phyloP scores from a whole-genome alignment of 2,113 vertebrate species.

The Gasterosteus nipponicus region DNA sequence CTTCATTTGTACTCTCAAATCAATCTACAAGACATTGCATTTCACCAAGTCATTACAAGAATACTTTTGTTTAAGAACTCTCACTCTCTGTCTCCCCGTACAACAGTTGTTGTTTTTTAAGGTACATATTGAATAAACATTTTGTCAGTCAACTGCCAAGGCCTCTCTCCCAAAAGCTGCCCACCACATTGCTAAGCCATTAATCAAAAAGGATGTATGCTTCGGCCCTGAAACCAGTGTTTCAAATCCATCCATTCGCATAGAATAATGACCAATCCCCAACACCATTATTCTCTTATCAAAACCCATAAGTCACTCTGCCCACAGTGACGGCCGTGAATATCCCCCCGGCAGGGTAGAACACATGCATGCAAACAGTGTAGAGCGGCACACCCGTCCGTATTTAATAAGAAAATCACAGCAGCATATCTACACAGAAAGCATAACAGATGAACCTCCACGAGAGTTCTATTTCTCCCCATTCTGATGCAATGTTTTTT shows the following conservation, averaged over 20 bases:
- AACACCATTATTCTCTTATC: conserved; percentile 75
- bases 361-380: conserved; percentile 24
- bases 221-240: conserved; percentile 44
- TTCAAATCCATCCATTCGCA: conserved; percentile 58
- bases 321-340: conserved; percentile 57
- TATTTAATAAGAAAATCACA: conserved; percentile 46
- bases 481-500: neutral
- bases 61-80: conserved; percentile 10
- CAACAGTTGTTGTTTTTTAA: neutral
- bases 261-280: conserved; percentile 67
- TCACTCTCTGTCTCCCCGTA: conserved; percentile 19
- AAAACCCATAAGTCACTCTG: conserved; percentile 74
- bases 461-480: conserved; percentile 8
- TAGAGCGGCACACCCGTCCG: conserved; percentile 20
- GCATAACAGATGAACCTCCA: conserved; percentile 32
- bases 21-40: neutral
- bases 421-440: conserved; percentile 33
- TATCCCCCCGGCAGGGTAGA: conserved; percentile 36
- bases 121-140: conserved; percentile 28
- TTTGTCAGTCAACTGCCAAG: conserved; percentile 4
- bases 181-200: conserved; percentile 33
- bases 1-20: conserved; percentile 33
- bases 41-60: conserved; percentile 13
- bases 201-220: conserved; percentile 52
- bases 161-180: conserved; percentile 34